Conservation (phyloP, 2,888 invertebrate species). For the Dryobota labecula region DNA sequence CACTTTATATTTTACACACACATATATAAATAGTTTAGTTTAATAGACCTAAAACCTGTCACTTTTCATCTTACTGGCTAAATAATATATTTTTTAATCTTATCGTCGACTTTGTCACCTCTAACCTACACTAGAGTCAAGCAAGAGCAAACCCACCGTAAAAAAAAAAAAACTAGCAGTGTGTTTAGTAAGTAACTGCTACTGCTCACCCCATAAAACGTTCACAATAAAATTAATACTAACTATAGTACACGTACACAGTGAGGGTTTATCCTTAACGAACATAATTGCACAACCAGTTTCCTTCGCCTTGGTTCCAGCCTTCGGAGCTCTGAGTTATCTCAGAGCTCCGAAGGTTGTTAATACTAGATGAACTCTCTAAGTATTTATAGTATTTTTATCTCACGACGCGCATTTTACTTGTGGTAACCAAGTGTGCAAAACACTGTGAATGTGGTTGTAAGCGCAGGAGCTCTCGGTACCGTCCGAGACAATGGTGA, state of each 20-base stretch:
- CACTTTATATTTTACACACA: too few relatives aligned
- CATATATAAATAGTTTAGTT: too few relatives aligned
- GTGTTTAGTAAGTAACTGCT: background rate
- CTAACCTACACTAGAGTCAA: too few relatives aligned
- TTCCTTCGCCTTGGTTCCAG: background rate
- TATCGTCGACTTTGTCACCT: too few relatives aligned
- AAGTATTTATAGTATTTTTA: background rate
- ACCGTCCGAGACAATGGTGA: too few relatives aligned
- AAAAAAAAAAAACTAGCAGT: too few relatives aligned
- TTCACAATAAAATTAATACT: background rate
- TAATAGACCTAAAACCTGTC: background rate
- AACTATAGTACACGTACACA: background rate
- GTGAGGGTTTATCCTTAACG: constrained; percentile 17
- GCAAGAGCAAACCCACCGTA: too few relatives aligned
- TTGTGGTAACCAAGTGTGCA: too few relatives aligned
- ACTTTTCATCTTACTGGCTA: background rate
- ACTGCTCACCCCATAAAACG: background rate
- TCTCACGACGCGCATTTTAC: too few relatives aligned
- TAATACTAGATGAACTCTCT: constrained; percentile 7
- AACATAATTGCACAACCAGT: constrained; percentile 30
- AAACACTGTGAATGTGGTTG: too few relatives aligned
- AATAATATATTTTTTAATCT: background rate
- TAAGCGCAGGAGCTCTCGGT: too few relatives aligned
- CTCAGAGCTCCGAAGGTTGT: too few relatives aligned
- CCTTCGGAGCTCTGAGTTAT: background rate